Evolutionary conservation across 2,113 vertebrate genomes (phyloP), one percentile per base, ranked within the genome.

Genomic region (Hassar affinis): DNA sequence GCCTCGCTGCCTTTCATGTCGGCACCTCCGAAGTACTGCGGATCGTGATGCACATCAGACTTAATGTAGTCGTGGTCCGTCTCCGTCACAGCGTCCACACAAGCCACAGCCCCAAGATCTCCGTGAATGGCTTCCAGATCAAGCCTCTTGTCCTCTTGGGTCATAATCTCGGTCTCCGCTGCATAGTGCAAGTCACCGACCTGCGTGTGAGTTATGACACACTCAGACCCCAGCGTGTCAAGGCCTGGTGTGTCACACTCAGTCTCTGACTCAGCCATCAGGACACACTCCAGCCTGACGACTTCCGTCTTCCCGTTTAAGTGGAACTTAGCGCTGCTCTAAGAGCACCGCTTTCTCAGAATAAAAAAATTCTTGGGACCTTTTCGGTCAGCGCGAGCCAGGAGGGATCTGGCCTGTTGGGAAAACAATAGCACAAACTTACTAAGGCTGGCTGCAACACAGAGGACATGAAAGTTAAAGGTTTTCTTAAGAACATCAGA

Each of bases 211-310:
- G 94, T 93, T 87, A 95, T 95, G 92, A 95, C 93, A 93, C 94
- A 95, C 94, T 95, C 94, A 90, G 94, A 95, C 92, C 94, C 94
- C 90, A 95, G 92, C 45, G 94, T 95, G 92, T 95, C 94, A 88
- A 95, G 93, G 90, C 94, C 94, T 69, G 94, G 92, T 82, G 94
- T 94, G 93, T 95, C 94, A 93, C 94, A 95, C 85, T 95, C 93
- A 93, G 93, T 94, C 94, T 95, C 94, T 92, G 94, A 94, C 93
- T 95, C 94, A 18, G 94, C 93, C 94, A 95, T 95, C 89, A 95
- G 93, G 85, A 95, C 94, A 90, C 93, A 94, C 93, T 95, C 94
- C 93, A 95, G 89, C 93, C 93, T 93, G 86, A 92, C 93, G 90
- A 94, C 93, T 93, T 94, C 92, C 94, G 93, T 94, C 91, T 94